Evolutionary conservation across 1,140 invertebrate genomes (phyloP), one percentile per base, ranked within the genome.

Genomic region (Bombus pyrosoma): DNA sequence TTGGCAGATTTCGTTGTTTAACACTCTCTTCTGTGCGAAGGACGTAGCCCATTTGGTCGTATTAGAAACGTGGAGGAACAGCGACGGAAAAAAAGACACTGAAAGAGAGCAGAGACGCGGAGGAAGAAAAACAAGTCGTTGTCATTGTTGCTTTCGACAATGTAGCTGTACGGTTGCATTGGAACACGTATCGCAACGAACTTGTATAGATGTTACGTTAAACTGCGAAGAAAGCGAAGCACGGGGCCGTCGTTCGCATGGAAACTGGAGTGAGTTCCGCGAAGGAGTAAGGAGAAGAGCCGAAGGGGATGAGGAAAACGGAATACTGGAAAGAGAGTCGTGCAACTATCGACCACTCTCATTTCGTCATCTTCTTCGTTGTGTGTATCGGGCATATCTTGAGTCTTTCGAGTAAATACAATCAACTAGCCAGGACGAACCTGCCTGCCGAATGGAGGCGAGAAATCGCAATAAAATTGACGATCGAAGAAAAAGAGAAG

Each of bases 381-480:
- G 69, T 57, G 68, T 81, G 47, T 87, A 39, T 71, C 72, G 53
- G 18, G n/a, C 47, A 39, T 71, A 73, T 86, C 76, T 88, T 57
- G 41, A 18, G 74, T 86, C 82, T 81, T 90, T 37, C 28, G 75
- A 37, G 25, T 69, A 66, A 75, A 53, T 85, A 77, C 86, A 90
- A 90, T 90, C 86, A 83, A 86, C 66, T 73, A 59, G 80, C 28
- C 76, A 37, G 59, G 68, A 79, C 62, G 75, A 71, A 87, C 86
- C 83, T 83, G 71, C 57, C 68, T 80, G 28, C n/a, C 34, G 12
- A 66, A 53, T 28, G 84, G 34, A 71, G 76, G 71, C 79, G 69
- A 75, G 75, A 83, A 78, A 41, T 86, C 84, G 84, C 83, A 89
- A 91, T 92, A 92, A 91, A 92, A 91, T 90, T 90, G 87, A 91